These are phyloP conservation scores for Drosophila subpulchrella DNA, from an alignment of 1,140 invertebrate species.

Conservation along the genomic window DNA sequence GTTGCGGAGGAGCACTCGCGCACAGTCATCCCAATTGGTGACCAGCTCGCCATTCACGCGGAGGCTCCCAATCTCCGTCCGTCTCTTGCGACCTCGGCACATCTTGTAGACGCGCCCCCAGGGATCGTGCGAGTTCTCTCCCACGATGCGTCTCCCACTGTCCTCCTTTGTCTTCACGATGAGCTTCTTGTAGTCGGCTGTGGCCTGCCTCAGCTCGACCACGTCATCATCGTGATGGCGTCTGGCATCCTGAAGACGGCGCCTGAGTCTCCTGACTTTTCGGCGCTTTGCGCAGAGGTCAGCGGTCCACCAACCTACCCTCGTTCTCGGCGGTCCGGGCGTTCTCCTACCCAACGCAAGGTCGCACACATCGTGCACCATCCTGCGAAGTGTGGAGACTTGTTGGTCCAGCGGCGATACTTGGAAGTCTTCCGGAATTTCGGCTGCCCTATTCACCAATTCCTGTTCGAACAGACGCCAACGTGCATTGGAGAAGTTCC, in stretches of 20 bases:
- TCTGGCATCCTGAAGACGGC: slow-evolving; percentile 16
- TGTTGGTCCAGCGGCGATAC: background rate
- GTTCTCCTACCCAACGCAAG: background rate
- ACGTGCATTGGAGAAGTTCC: no score
- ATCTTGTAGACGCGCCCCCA: no score
- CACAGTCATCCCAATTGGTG: no score
- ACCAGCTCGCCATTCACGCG: no score
- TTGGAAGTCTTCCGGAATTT: background rate
- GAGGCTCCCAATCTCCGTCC: no score
- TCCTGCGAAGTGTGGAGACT: background rate
- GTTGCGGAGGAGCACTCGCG: no score
- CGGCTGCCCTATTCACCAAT: background rate
- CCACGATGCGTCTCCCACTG: slow-evolving; percentile 1
- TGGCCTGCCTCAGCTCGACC: slow-evolving; percentile 1
- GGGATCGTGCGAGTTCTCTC: no score
- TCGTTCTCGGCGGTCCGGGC: background rate
- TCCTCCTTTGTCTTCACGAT: slow-evolving; percentile 29
- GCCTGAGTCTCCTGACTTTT: slow-evolving; percentile 28
- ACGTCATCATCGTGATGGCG: background rate
- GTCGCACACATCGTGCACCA: background rate
- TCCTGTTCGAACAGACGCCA: background rate
- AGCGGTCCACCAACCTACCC: slow-evolving; percentile 17
- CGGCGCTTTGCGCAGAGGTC: slow-evolving; percentile 3
- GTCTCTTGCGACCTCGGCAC: no score
- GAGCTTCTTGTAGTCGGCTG: slow-evolving; percentile 26